Base-by-base conservation (phyloP, 2,797 vertebrate species). In the Typhlichthys eigenmanni region DNA sequence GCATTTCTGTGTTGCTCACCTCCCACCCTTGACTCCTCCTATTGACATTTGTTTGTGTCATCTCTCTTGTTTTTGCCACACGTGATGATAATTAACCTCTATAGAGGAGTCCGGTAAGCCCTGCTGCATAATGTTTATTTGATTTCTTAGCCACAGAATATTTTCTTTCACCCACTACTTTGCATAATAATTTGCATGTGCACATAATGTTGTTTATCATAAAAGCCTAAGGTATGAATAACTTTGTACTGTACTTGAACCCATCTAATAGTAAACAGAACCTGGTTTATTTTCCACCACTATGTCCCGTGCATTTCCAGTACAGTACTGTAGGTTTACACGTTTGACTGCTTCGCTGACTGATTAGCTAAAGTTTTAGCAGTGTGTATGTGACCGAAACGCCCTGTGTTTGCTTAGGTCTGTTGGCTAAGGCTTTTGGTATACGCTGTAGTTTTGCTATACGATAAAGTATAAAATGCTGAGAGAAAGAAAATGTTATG, bases 61-160 rank as follows among this genome's bases (percentile, higher is more conserved):
- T 75, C 52, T 55, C 49, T 70, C 54, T 66, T 16, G 84, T 60
- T 72, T 78, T 77, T 70, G 68, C 78, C 80, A 69, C 76, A 69
- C 67, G 17, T 83, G 51, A 75, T 78, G 76, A 87, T 74, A 83
- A 75, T 43, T 92, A 90, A 89, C 88, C 87, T 90, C 91, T 94
- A 71, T 93, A 99, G 96, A 96, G 93, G 93, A 98, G 96, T 94
- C 95, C 95, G 96, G 96, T 98, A 98, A 98, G 96, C 76, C 56
- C 79, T 55, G 71, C 74, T 85, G 69, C 73, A 68, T 81, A 61
- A 12, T 62, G 10, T 54, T 68, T 64, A n/a, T 71, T 55, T 54
- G 12, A 56, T 6, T 72, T 46, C 57, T 47, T 32, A 16, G 16
- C 16, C 10, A 45, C 16, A 17, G 5, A 16, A 43, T 47, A 13